Evolutionary conservation across 2,888 invertebrate species (phyloP), one percentile per base, ranked within the genome.

Genomic region (Druceiella hillmani): DNA sequence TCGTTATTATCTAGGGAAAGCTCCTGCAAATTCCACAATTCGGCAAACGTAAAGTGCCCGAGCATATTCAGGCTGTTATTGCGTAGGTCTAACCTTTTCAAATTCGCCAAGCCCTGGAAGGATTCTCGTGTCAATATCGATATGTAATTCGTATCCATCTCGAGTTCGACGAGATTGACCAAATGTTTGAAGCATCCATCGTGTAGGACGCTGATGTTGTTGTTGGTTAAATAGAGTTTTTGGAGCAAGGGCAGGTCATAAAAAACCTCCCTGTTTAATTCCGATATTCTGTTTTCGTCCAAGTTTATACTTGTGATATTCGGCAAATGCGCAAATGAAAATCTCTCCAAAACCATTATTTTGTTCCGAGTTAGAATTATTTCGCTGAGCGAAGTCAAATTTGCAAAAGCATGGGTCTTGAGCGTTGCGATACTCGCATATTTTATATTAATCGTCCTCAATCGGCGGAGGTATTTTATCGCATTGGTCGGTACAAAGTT

Each of bases 121-220:
- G 82, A 83, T 52, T 87, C 84, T 44, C 81, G 78, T 34, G 83
- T 84, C 46, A 89, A 65, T 33, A 83, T 81, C 48, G 78, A 78
- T 50, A 90, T 77, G 54, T 81, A 80, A 66, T 83, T 88, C 50
- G 76, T 75, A 57, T 86, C 87, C 53, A 94, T 64, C 59, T 92
- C 89, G 49, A 95, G 64, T 48, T 84, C 85, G 35, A 82, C 72
- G 44, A 94, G 69, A 51, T 84, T 80, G 4, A 77, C 75, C 54
- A 88, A 69, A 51, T 83, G 77, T 52, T 75, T 73, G 55, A 88
- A 91, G 9, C 94, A 84, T 46, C 86, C 86, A 40, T 90, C 89
- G 50, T 94, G 93, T 43, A 93, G 74, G 17, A 79, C 74, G 50
- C 83, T 85, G 47, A 97, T 76, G 53, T 86, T 83, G 65, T 97